Evolutionary conservation across 2,113 vertebrate species (phyloP).

Genomic region (Salvelinus namaycush): DNA sequence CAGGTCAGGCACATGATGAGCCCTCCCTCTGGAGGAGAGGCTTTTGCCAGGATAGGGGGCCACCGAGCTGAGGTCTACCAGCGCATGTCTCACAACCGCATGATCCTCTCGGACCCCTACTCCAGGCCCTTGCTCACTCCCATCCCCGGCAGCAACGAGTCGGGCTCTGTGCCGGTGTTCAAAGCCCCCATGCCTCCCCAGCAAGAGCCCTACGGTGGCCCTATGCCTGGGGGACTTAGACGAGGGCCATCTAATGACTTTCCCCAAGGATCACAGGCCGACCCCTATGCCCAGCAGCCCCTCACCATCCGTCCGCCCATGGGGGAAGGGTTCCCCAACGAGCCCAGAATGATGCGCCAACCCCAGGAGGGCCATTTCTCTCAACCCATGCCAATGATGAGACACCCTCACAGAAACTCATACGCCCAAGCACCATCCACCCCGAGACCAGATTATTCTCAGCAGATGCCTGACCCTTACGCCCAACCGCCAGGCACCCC

Average conservation of each 20-base stretch:
- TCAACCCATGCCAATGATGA: slow-evolving; percentile 74
- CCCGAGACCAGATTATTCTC: slow-evolving; percentile 62
- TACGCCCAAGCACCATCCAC: slow-evolving; percentile 70
- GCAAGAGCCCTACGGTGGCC: slow-evolving; percentile 74
- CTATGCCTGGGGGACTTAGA: slow-evolving; percentile 67
- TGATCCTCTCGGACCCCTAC: slow-evolving; percentile 72
- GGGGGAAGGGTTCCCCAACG: slow-evolving; percentile 75
- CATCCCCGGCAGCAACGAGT: slow-evolving; percentile 58
- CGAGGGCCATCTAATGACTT: slow-evolving; percentile 75
- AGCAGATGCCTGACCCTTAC: slow-evolving; percentile 54
- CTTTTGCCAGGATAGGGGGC: slow-evolving; percentile 60
- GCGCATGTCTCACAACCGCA: slow-evolving; percentile 49
- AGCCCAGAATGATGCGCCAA: slow-evolving; percentile 66
- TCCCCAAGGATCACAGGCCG: slow-evolving; percentile 68
- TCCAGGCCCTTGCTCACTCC: slow-evolving; percentile 73
- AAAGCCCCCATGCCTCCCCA: slow-evolving; percentile 88
- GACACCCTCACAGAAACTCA: slow-evolving; percentile 80
- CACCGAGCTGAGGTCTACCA: slow-evolving; percentile 76
- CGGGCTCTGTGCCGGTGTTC: slow-evolving; percentile 72
- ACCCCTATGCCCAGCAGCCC: slow-evolving; percentile 71
- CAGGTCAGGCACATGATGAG: slow-evolving; percentile 69
- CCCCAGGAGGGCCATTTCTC: slow-evolving; percentile 75
- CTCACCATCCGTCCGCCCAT: slow-evolving; percentile 64
- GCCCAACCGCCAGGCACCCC: slow-evolving; percentile 69
- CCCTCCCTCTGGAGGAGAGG: slow-evolving; percentile 66